Evolutionary conservation across 2,113 vertebrate genomes (phyloP), one percentile per base, ranked within the genome.

Genomic region (Mesembrinibis cayennensis): DNA sequence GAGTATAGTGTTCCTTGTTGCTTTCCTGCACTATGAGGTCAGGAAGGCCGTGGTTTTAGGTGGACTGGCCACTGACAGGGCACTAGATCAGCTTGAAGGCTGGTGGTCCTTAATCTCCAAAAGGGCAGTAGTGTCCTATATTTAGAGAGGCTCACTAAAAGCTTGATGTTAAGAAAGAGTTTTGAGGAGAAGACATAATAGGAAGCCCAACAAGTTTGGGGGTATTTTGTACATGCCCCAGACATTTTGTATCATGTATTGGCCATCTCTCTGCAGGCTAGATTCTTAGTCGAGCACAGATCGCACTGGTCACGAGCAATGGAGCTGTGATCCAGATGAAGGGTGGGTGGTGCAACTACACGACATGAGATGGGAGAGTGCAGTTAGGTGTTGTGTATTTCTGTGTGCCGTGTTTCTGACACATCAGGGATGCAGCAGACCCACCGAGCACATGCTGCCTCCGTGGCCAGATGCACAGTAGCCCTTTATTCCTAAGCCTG

Each of bases 231-330:
- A 36, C 21, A 25, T 29, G 44, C 26, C 19, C 6, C 79, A 80
- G 47, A 56, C 8, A 56, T 45, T 82, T 62, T 56, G 7, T 56
- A 10, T 40, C 18, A 16, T 36, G 29, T 56, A 27, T 44, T 67
- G 29, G 9, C 32, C 38, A 1, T 50, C 17, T 44, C 16, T 82
- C 20, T 45, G 38, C 25, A 56, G 42, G 47, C 22, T 38, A 27
- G 16, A 13, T 36, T 56, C 42, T n/a, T 19, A 73, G 25, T 2
- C 34, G 59, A 58, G 26, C 29, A 52, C 40, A 72, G 50, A 62
- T 18, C 56, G 20, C 20, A 7, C 32, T 36, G 16, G 16, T 62
- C 34, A 56, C 0, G 0, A 32, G 87, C 23, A 59, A 38, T 0
- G 0, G 53, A 50, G n/a, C n/a, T 44, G 47, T 40, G 23, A 49